Evolutionary conservation across 2,888 invertebrate species (phyloP), one percentile per base, ranked within the genome.

Genomic region (Chydorus sphaericus): DNA sequence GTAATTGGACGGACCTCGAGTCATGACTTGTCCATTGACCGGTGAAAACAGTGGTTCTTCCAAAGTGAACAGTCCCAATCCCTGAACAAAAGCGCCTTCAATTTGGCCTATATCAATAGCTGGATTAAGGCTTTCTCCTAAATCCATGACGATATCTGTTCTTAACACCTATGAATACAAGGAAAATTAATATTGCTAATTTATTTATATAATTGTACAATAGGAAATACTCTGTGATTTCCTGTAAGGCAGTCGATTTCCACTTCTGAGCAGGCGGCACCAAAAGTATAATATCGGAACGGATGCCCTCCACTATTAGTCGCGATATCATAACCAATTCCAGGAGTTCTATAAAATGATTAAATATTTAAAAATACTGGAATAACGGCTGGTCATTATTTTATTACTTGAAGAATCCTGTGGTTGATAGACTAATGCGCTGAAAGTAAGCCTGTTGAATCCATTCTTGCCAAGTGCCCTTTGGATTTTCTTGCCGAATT

Each of bases 31-130:
- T 8, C 94, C 94, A 48, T 78, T 79, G 0, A 91, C 85, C 1
- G 91, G 87, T 66, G 86, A 86, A 58, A 88, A 79, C 63, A 90
- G 73, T 63, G 90, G 73, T 68, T 94, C 92, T 70, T 96, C 94
- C 65, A 94, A 72, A 0, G 88, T 86, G 65, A 86, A 92, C 56
- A 96, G 69, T 1, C 94, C 96, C 65, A 92, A 91, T 1, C 96
- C 96, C 76, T 94, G 94, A 66, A 90, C 77, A 65, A 93, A 96
- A 0, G 78, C 96, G 3, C 96, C 96, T 72, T 96, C 96, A 18
- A 96, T 84, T 74, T 96, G 96, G 0, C 94, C 96, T 62, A 96
- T 86, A 65, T 96, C 96, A 61, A 96, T 90, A 1, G 94, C 93
- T 4, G 96, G 96, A 71, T 96, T 96, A 55, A 96, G 72, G 70